These are phyloP conservation scores for Chloroclysta siterata DNA, from an alignment of 2,888 invertebrate species.

Conservation along the genomic window DNA sequence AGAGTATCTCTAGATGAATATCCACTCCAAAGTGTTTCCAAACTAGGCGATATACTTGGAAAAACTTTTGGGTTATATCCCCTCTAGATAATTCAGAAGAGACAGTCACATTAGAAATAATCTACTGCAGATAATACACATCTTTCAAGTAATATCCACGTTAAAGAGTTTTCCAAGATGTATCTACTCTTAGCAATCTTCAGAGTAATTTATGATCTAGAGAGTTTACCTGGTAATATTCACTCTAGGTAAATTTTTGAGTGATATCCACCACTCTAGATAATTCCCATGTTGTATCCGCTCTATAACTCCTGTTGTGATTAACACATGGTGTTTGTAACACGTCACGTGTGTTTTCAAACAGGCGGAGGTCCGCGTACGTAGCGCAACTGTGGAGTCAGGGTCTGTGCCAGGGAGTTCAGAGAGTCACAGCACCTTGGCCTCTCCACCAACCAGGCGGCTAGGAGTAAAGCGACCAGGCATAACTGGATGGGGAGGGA, in stretches of 20 bases:
- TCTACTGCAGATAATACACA: not conserved
- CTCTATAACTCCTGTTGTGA: slow-evolving; percentile 8
- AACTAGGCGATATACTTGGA: not conserved
- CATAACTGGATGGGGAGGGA: slow-evolving; percentile 92
- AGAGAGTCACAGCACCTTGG: slow-evolving; percentile 92
- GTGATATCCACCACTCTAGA: slow-evolving; percentile 1
- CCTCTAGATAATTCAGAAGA: not conserved
- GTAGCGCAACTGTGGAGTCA: slow-evolving; percentile 92
- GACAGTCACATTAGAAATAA: not conserved
- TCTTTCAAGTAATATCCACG: not conserved
- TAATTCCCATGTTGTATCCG: not conserved
- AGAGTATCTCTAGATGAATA: slow-evolving; percentile 10
- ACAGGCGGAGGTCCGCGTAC: slow-evolving; percentile 93
- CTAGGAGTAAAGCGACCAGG: slow-evolving; percentile 89
- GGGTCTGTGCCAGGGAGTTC: slow-evolving; percentile 89
- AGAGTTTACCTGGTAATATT: not conserved
- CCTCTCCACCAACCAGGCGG: slow-evolving; percentile 90
- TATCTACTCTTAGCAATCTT: not conserved
- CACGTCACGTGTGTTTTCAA: slow-evolving; percentile 68
- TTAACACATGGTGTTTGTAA: slow-evolving; percentile 43
- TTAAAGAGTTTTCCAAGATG: too few species aligned
- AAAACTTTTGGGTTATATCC: slow-evolving; percentile 1
- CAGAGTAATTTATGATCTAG: slow-evolving; percentile 1
- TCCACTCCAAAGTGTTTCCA: slow-evolving; percentile 2
- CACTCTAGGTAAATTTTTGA: not conserved